These are phyloP conservation scores for Megaceryle maxima DNA, from an alignment of 2,113 vertebrate genomes.

Conservation along the genomic window DNA sequence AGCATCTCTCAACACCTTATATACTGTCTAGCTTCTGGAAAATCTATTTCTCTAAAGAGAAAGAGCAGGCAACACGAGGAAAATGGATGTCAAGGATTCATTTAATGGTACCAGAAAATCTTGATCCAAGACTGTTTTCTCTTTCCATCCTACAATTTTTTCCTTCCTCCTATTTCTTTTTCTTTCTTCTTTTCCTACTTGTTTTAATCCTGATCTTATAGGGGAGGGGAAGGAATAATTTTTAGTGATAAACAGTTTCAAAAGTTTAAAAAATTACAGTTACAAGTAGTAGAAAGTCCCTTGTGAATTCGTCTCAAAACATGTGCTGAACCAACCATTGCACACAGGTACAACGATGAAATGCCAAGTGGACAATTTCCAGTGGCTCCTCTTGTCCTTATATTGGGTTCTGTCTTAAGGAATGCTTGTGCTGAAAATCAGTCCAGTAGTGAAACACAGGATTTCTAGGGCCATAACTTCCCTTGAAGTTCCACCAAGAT, in stretches of 20 bases:
- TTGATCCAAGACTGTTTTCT: background rate
- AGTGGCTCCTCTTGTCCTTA: background rate
- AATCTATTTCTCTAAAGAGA: background rate
- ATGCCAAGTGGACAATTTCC: background rate
- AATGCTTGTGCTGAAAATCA: background rate
- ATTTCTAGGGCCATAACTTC: background rate
- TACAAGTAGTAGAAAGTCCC: background rate
- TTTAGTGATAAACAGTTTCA: background rate
- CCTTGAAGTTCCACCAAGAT: background rate
- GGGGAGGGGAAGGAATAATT: background rate
- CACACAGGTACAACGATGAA: background rate
- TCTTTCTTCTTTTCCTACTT: background rate
- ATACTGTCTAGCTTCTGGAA: background rate
- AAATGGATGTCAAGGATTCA: background rate
- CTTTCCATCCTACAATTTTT: background rate
- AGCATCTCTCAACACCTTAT: background rate
- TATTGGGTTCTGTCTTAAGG: background rate
- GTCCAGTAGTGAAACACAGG: background rate
- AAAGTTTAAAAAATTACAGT: background rate
- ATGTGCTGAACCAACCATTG: accelerated
- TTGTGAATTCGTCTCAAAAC: background rate
- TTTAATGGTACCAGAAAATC: background rate
- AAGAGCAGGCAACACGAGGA: background rate
- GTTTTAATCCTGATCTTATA: background rate
- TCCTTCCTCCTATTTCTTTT: background rate